Evolutionary conservation across 2,888 invertebrate species (phyloP).

Genomic region (Heteropelma amictum): DNA sequence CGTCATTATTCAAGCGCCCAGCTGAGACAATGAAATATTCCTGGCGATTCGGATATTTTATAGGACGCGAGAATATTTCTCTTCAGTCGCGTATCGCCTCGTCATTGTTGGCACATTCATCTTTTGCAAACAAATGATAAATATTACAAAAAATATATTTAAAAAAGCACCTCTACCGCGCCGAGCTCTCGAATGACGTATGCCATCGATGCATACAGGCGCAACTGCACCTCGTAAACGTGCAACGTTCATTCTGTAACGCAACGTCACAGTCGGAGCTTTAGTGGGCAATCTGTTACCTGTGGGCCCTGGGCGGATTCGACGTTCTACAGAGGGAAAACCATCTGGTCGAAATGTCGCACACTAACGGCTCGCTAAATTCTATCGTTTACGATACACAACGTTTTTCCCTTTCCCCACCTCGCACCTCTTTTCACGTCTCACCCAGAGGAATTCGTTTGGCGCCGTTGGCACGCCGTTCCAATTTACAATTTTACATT

Average conservation of each 20-base stretch:
- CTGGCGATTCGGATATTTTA: slow-evolving; percentile 23
- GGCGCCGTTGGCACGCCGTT: slow-evolving; percentile 13
- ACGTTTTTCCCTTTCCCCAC: not conserved
- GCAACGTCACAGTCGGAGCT: slow-evolving; percentile 51
- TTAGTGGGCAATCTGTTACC: slow-evolving; percentile 64
- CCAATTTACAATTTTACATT: slow-evolving; percentile 55
- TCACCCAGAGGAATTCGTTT: slow-evolving; percentile 23
- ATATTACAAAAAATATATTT: not conserved
- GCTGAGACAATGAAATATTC: slow-evolving; percentile 36
- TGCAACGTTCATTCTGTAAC: slow-evolving; percentile 40
- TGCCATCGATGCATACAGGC: not conserved
- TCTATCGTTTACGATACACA: slow-evolving; percentile 60
- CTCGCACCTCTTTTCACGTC: not conserved
- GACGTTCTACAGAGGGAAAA: slow-evolving; percentile 41
- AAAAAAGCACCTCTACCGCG: not conserved
- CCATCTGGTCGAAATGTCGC: slow-evolving; percentile 68
- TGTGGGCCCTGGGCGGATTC: slow-evolving; percentile 15
- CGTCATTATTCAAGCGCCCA: slow-evolving; percentile 32
- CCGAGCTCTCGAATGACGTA: slow-evolving; percentile 4
- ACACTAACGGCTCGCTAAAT: slow-evolving; percentile 69
- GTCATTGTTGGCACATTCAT: slow-evolving; percentile 19
- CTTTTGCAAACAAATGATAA: slow-evolving; percentile 6
- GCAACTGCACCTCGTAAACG: slow-evolving; percentile 38
- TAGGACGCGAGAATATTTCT: slow-evolving; percentile 3
- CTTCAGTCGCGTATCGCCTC: not conserved